Base-by-base conservation (phyloP, 1,140 invertebrate species). In the Orchesella cincta region DNA sequence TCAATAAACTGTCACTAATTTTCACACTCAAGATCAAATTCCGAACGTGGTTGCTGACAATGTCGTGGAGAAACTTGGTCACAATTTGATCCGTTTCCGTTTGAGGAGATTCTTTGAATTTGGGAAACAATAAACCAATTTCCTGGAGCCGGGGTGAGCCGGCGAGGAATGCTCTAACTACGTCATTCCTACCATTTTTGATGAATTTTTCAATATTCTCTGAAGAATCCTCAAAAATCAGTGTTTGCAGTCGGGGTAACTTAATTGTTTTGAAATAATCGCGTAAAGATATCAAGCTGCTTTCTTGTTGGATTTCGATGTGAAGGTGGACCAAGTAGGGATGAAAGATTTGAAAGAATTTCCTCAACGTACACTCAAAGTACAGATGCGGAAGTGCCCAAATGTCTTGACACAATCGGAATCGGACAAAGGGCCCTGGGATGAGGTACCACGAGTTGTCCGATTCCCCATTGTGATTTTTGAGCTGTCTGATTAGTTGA, bases 231-330 rank as follows among this genome's bases (percentile, higher is more conserved):
- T 67, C 62, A 33, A 67, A 67, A 3, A 67, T 67, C 31, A 67
- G 62, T 8, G 62, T 67, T 67, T 67, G 62, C 12, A 67, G 29
- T 29, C 31, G 2, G 2, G 62, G 62, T 2, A 67, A 29, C 31
- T 67, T 67, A 67, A 67, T 67, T 67, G 62, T 67, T 67, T 67
- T 67, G 31, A 67, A 67, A 31, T 67, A 67, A 33, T 67, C 62
- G 33, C 62, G 62, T 14, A 67, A 29, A 12, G 62, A 31, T 8
- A 67, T 67, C 33, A 67, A 67, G 29, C 62, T 67, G 62, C 62
- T 67, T 8, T 67, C 62, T 33, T 67, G 62, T 33, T 67, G 62
- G 12, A 67, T 67, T 23, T 67, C 62, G 23, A 67, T 67, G n/a
- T 67, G 62, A 3, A 67, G 62, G 33, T 67, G 62, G n/a, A 67